phyloP scores from a whole-genome alignment of 2,888 invertebrate genomes.

The Polydrusus cervinus region DNA sequence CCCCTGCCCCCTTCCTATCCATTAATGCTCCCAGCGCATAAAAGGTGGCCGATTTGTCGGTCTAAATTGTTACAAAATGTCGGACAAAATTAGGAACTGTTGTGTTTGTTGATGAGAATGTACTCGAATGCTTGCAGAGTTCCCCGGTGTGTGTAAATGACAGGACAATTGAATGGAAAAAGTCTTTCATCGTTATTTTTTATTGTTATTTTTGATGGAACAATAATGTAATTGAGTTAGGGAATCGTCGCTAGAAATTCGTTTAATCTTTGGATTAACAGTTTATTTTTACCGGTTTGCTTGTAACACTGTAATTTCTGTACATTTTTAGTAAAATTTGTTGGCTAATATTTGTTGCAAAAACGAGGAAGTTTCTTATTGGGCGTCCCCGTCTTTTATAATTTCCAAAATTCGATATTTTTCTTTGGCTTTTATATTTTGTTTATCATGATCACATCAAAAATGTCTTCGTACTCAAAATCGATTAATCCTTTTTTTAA shows the following conservation, averaged over 20 bases:
- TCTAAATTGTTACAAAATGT: conserved; percentile 26
- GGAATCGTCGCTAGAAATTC: conserved; percentile 4
- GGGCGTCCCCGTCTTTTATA: no score
- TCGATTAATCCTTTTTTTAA: no score
- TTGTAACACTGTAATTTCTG: neutral
- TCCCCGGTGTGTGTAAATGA: conserved; percentile 38
- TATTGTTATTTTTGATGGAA: conserved; percentile 39
- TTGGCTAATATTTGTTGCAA: no score
- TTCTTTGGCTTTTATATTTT: no score
- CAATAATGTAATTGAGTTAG: conserved; percentile 30
- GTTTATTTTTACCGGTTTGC: neutral
- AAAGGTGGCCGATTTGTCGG: conserved; percentile 23
- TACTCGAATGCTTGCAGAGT: conserved; percentile 28
- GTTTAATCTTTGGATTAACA: neutral
- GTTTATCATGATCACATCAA: no score
- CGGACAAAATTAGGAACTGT: conserved; percentile 13
- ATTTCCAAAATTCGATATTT: no score
- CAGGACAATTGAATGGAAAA: conserved; percentile 35
- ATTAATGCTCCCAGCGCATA: conserved; percentile 8
- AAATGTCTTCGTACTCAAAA: no score
- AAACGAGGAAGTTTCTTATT: no score
- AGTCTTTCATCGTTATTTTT: conserved; percentile 35
- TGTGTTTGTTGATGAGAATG: conserved; percentile 6
- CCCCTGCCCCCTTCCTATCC: conserved; percentile 14
- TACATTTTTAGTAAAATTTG: no score